These are phyloP conservation scores for Limosa lapponica DNA, from an alignment of 2,797 vertebrate species.

Conservation along the genomic window DNA sequence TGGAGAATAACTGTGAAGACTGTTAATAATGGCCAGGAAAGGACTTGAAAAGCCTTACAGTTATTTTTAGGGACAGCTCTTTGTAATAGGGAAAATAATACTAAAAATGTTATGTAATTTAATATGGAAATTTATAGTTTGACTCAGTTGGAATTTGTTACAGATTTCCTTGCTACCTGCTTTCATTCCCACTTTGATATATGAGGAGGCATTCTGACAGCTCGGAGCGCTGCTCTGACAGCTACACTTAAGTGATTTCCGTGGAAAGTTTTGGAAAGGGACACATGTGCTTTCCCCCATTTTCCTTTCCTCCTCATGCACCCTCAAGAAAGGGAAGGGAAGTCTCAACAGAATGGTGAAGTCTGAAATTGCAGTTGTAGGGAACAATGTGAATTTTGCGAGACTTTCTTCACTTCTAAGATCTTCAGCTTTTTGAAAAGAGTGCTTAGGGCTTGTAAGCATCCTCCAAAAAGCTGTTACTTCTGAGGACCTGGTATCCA, in stretches of 20 bases:
- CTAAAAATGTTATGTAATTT: slow-evolving; percentile 10
- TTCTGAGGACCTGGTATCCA: neutral
- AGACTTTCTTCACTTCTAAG: neutral
- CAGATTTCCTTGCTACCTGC: slow-evolving; percentile 21
- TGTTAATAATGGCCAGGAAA: neutral
- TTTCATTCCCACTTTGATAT: slow-evolving; percentile 30
- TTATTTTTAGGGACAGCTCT: slow-evolving; percentile 25
- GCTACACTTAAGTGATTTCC: neutral
- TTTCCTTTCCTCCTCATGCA: neutral
- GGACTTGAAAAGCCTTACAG: neutral
- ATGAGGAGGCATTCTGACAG: slow-evolving; percentile 14
- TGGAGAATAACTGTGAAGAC: neutral
- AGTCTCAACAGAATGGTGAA: neutral
- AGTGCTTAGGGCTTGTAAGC: neutral
- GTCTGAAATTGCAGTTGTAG: neutral
- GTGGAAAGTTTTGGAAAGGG: neutral
- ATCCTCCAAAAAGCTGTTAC: neutral
- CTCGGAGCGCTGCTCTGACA: neutral
- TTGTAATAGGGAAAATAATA: slow-evolving; percentile 30
- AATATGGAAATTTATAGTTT: slow-evolving; percentile 3
- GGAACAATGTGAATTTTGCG: neutral
- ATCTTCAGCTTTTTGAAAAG: neutral
- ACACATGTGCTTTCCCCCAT: neutral
- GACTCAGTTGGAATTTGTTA: slow-evolving; percentile 25
- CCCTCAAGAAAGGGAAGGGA: neutral